Conservation (phyloP, 2,113 vertebrate genomes). For the Zapornia atra region DNA sequence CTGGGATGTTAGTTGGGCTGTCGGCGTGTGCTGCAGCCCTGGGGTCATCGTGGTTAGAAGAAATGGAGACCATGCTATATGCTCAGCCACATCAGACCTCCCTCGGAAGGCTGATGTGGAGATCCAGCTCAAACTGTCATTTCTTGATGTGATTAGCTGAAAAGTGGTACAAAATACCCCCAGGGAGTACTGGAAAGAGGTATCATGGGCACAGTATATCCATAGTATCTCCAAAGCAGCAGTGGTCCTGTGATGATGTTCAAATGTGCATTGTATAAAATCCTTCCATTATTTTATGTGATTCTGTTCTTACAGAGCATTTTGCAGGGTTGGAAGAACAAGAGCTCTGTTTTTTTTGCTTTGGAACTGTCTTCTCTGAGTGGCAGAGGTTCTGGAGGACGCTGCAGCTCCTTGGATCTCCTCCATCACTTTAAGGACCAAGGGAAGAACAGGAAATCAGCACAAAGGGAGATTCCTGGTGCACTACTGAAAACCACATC, state of each 20-base stretch:
- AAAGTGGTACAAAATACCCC: neutral
- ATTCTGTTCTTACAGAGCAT: neutral
- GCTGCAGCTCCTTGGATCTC: neutral
- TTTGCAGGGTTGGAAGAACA: neutral
- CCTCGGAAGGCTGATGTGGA: neutral
- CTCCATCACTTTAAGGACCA: neutral
- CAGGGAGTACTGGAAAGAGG: neutral
- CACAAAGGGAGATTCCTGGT: neutral
- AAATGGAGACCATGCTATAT: neutral
- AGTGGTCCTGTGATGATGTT: neutral
- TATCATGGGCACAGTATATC: neutral
- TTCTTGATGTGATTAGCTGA: neutral
- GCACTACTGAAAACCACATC: neutral
- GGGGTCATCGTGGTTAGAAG: neutral
- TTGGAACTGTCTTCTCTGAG: neutral
- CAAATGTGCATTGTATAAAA: neutral
- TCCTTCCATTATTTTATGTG: neutral
- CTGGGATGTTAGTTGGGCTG: neutral
- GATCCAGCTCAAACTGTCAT: neutral
- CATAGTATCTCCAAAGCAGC: neutral
- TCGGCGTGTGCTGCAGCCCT: neutral
- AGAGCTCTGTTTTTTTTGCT: neutral
- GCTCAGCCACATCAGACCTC: neutral
- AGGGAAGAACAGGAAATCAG: neutral
- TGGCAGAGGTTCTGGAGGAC: neutral